Conservation (phyloP, 2,888 invertebrate genomes). For the Anoncus sp. region DNA sequence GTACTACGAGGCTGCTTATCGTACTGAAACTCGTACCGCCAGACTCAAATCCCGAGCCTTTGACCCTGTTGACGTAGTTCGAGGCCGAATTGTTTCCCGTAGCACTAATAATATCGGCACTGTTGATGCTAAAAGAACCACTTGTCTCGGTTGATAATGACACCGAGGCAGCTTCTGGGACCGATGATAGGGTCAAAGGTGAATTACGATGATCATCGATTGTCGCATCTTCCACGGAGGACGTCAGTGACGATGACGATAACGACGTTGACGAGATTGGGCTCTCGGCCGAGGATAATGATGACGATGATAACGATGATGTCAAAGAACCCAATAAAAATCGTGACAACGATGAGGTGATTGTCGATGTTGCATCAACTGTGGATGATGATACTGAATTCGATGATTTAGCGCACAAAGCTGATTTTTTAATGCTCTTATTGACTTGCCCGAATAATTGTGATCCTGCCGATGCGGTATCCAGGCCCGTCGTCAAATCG, state of each 20-base stretch:
- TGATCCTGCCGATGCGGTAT: conserved; percentile 53
- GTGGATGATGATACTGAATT: conserved; percentile 41
- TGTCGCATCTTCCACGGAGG: conserved; percentile 32
- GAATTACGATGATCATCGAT: conserved; percentile 13
- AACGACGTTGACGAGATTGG: conserved; percentile 41
- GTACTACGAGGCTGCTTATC: conserved; percentile 34
- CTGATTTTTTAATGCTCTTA: conserved; percentile 22
- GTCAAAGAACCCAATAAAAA: conserved; percentile 39
- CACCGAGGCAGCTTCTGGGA: conserved; percentile 30
- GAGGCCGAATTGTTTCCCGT: conserved; percentile 35
- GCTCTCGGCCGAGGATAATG: conserved; percentile 51
- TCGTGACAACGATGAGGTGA: conserved; percentile 44
- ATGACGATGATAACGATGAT: conserved; percentile 55
- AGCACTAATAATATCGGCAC: conserved; percentile 29
- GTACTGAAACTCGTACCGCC: conserved; percentile 42
- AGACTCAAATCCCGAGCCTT: conserved; percentile 21
- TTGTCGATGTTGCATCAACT: conserved; percentile 43
- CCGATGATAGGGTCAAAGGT: conserved; percentile 40
- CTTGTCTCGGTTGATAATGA: conserved; percentile 46
- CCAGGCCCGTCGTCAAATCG: conserved; percentile 68
- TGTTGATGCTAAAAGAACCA: conserved; percentile 22
- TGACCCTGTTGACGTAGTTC: conserved; percentile 35
- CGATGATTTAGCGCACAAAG: conserved; percentile 41
- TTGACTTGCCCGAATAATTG: conserved; percentile 22
- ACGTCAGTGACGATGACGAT: conserved; percentile 14